phyloP scores from a whole-genome alignment of 2,113 vertebrate species.

The Microtus montanus region DNA sequence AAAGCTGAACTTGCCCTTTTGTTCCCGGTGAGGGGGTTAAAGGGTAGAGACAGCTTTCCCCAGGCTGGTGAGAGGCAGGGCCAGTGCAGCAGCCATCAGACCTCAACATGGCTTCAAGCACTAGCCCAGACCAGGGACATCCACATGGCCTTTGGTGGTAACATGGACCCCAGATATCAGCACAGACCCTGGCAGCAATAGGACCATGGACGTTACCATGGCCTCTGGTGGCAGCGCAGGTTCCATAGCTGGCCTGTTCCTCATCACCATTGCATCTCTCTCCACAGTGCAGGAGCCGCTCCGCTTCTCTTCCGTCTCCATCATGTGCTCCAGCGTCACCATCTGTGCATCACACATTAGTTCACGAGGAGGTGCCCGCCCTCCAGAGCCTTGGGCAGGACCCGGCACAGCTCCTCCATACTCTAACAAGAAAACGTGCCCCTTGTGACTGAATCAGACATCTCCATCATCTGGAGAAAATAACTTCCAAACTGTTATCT shows the following conservation, averaged over 20 bases:
- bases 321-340: too few species aligned
- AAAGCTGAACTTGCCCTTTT: background rate
- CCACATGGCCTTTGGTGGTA: background rate
- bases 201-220: background rate
- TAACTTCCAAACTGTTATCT: slow-evolving; percentile 7
- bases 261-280: background rate
- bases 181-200: background rate
- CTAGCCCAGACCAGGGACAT: background rate
- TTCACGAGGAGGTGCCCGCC: background rate
- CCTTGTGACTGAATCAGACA: slow-evolving; percentile 21
- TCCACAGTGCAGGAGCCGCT: background rate
- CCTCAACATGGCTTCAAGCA: background rate
- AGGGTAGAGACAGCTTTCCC: background rate
- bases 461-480: slow-evolving; percentile 55
- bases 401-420: background rate
- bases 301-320: background rate
- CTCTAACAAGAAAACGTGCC: slow-evolving; percentile 11
- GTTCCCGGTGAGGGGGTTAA: too few species aligned
- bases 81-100: background rate
- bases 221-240: background rate
- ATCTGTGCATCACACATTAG: background rate
- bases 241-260: background rate
- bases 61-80: background rate
- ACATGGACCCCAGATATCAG: background rate
- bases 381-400: background rate